Evolutionary conservation across 2,888 invertebrate genomes (phyloP).

Genomic region (Plagodis pulveraria): DNA sequence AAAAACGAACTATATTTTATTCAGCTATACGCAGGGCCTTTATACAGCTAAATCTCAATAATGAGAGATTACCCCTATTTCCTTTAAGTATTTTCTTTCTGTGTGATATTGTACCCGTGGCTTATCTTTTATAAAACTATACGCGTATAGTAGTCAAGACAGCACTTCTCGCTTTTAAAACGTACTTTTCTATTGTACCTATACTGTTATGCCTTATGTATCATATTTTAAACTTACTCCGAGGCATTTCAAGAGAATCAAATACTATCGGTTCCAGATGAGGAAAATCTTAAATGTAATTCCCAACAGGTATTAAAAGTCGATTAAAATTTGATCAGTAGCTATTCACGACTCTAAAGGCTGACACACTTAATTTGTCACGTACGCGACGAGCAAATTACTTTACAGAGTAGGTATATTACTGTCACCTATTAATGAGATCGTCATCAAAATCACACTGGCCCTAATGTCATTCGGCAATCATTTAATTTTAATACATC

Average conservation of each 20-base stretch:
- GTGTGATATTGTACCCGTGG: too few species aligned
- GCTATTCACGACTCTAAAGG: conserved; percentile 48
- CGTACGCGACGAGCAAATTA: conserved; percentile 62
- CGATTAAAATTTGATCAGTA: conserved; percentile 57
- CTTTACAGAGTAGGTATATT: conserved; percentile 45
- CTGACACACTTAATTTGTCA: conserved; percentile 73
- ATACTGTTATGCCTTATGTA: neutral
- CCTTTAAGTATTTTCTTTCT: too few species aligned
- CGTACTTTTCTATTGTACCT: neutral
- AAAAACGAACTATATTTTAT: too few species aligned
- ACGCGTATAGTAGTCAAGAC: too few species aligned
- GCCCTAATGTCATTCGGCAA: conserved; percentile 65
- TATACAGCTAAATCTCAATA: too few species aligned
- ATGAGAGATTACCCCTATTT: too few species aligned
- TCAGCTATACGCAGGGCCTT: too few species aligned
- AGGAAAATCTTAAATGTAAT: conserved; percentile 66
- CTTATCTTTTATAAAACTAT: too few species aligned
- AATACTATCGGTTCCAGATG: conserved; percentile 27
- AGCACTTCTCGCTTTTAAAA: too few species aligned
- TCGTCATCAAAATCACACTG: conserved; percentile 60
- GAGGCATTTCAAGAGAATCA: conserved; percentile 7
- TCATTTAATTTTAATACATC: conserved; percentile 46
- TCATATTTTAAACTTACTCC: neutral
- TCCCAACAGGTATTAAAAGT: conserved; percentile 54
- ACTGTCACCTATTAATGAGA: conserved; percentile 58